phyloP scores from a whole-genome alignment of 2,797 vertebrate genomes.

The Pseudocheirus occidentalis region DNA sequence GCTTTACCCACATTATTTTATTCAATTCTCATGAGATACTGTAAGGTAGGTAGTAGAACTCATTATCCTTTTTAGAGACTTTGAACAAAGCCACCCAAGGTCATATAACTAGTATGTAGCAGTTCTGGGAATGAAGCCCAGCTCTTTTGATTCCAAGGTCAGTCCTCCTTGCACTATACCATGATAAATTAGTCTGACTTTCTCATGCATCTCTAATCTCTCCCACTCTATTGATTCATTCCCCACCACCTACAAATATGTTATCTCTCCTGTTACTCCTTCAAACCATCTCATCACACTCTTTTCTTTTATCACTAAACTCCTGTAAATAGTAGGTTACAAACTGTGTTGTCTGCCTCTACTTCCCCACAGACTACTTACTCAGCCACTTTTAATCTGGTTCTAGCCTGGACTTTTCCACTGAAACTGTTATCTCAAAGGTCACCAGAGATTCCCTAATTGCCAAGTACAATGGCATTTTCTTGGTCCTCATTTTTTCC shows the following conservation, averaged over 20 bases:
- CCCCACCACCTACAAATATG: neutral
- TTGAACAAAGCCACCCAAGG: neutral
- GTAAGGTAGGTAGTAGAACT: neutral
- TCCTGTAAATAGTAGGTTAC: neutral
- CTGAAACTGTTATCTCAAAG: neutral
- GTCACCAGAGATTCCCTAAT: neutral
- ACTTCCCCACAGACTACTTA: neutral
- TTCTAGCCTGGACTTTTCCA: neutral
- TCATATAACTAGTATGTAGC: neutral
- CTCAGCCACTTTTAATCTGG: neutral
- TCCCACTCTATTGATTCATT: constrained; percentile 1
- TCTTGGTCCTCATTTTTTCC: neutral
- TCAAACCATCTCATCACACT: neutral
- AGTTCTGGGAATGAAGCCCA: neutral
- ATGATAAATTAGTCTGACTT: neutral
- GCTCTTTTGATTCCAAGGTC: neutral
- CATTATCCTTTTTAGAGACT: neutral
- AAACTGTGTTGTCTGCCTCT: neutral
- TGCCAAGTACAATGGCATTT: neutral
- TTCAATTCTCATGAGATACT: neutral
- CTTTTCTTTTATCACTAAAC: neutral
- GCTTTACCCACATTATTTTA: neutral
- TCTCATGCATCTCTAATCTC: neutral
- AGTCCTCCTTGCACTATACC: neutral
- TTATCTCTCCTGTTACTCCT: neutral